Evolutionary conservation across 2,888 invertebrate genomes (phyloP).

Genomic region (Anthoptus insignis): DNA sequence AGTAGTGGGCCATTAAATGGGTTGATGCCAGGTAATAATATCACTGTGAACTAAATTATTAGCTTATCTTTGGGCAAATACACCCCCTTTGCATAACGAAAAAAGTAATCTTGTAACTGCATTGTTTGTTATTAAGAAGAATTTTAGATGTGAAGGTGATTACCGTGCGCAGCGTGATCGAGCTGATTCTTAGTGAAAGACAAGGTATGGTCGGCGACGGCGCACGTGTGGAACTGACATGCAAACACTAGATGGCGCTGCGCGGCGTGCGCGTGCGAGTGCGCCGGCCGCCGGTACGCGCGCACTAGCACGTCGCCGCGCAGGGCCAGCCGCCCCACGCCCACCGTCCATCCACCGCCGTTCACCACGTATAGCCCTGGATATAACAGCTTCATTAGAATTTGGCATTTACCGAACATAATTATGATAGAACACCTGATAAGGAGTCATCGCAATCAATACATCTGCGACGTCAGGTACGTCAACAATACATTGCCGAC

Average conservation of each 20-base stretch:
- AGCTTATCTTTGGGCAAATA: no score
- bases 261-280: conserved; percentile 59
- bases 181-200: conserved; percentile 95
- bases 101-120: background rate
- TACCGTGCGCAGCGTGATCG: conserved; percentile 94
- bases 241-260: conserved; percentile 92
- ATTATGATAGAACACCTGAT: no score
- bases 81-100: no score
- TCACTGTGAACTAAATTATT: no score
- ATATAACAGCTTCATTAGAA: no score
- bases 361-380: conserved; percentile 91
- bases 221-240: conserved; percentile 98
- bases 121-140: background rate
- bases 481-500: no score
- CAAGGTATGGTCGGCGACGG: conserved; percentile 94
- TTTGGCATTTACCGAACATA: no score
- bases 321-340: conserved; percentile 89
- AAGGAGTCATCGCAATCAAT: no score
- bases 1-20: no score
- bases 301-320: conserved; percentile 97
- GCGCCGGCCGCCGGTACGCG: conserved; percentile 92
- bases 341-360: conserved; percentile 89
- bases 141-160: conserved; percentile 42
- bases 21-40: no score
- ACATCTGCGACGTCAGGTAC: no score